These are phyloP conservation scores for Orthosia cruda DNA, from an alignment of 2,888 invertebrate species.

Conservation along the genomic window DNA sequence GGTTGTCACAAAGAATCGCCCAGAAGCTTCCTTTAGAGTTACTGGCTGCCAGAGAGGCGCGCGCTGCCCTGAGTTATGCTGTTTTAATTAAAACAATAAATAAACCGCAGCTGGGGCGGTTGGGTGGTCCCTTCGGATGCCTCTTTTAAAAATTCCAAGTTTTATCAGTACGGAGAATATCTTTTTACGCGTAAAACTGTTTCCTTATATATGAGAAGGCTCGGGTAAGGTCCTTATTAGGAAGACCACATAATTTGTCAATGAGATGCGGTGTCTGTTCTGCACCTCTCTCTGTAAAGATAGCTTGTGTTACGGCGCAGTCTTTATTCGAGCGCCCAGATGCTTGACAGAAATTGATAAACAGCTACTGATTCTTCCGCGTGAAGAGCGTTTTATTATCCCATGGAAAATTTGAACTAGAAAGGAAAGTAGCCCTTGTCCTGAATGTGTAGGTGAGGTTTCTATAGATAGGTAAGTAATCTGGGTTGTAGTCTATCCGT, in stretches of 20 bases:
- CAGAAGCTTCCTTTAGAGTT: constrained; percentile 83
- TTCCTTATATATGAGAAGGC: constrained; percentile 61
- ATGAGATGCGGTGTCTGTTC: background rate
- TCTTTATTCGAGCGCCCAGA: background rate
- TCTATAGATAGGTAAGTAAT: too few relatives aligned
- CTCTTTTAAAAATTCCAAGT: constrained; percentile 81
- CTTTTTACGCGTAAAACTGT: constrained; percentile 69
- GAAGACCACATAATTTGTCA: constrained; percentile 31
- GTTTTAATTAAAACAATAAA: constrained; percentile 91
- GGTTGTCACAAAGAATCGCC: constrained; percentile 70
- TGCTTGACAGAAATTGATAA: background rate
- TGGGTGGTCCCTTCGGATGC: constrained; percentile 86
- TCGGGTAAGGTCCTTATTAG: constrained; percentile 15
- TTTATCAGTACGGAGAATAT: constrained; percentile 81
- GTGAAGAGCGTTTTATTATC: too few relatives aligned
- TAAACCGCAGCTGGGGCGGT: constrained; percentile 79
- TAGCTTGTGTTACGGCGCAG: background rate
- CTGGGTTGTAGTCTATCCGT: too few relatives aligned
- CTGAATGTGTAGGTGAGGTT: too few relatives aligned
- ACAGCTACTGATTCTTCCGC: too few relatives aligned
- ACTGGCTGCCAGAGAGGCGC: constrained; percentile 85
- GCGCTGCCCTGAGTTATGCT: constrained; percentile 85
- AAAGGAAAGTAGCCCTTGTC: too few relatives aligned
- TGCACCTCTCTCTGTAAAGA: background rate
- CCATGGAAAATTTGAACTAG: too few relatives aligned